Evolutionary conservation across 2,113 vertebrate genomes (phyloP).

Genomic region (Chitala chitala): DNA sequence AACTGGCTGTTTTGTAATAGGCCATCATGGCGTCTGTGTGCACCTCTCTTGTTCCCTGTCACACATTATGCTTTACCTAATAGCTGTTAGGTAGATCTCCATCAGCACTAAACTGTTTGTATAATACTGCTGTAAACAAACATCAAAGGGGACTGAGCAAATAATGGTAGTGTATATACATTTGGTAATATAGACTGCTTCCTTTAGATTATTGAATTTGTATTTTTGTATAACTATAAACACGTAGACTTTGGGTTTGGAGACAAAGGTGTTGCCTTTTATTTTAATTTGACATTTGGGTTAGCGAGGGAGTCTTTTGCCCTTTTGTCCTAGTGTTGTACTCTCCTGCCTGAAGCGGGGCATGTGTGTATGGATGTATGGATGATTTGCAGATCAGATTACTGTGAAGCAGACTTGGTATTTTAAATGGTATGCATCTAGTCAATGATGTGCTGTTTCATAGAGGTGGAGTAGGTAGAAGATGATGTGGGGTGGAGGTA

Average conservation of each 20-base stretch:
- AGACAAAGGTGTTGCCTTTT: constrained; percentile 38
- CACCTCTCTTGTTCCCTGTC: constrained; percentile 34
- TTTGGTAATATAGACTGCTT: constrained; percentile 55
- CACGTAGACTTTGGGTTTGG: constrained; percentile 50
- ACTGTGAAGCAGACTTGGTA: no score
- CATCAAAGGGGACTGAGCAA: constrained; percentile 41
- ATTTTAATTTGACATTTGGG: neutral
- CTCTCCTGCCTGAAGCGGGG: neutral
- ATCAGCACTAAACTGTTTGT: constrained; percentile 49
- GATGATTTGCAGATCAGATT: no score
- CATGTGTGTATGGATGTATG: no score
- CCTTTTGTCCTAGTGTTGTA: no score
- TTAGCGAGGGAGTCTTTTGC: neutral
- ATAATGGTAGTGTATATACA: constrained; percentile 57
- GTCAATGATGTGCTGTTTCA: no score
- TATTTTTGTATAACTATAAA: constrained; percentile 70
- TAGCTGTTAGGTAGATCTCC: constrained; percentile 36
- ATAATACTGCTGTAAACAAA: constrained; percentile 62
- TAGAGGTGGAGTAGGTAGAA: no score
- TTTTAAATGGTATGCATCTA: no score
- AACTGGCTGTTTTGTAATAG: neutral
- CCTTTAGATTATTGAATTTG: constrained; percentile 65
- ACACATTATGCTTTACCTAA: constrained; percentile 52
- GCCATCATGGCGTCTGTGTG: neutral
- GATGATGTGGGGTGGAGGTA: no score